Conservation (phyloP, 2,888 invertebrate genomes). For the Drosophila paramelanica region DNA sequence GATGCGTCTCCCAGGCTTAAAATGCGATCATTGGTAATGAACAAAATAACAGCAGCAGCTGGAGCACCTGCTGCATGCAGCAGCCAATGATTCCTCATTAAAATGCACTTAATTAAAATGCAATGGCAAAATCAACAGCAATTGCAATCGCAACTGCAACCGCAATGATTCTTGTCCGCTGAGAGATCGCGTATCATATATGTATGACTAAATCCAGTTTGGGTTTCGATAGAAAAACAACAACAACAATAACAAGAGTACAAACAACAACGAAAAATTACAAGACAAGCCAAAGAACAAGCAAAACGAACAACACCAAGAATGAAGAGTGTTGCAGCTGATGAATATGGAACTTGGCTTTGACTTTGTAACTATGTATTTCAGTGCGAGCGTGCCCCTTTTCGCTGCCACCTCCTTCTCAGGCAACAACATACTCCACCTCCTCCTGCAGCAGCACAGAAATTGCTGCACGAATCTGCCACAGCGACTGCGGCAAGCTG, state of each 20-base stretch:
- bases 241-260: conserved; percentile 47
- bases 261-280: conserved; percentile 71
- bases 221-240: conserved; percentile 78
- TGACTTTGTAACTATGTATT: conserved; percentile 78
- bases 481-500: conserved; percentile 40
- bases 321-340: conserved; percentile 81
- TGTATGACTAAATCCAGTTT: conserved; percentile 75
- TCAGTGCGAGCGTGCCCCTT: conserved; percentile 55
- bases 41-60: conserved; percentile 34
- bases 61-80: background rate
- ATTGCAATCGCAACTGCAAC: conserved; percentile 46
- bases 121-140: conserved; percentile 74
- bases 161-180: conserved; percentile 38
- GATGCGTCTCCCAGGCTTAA: conserved; percentile 64
- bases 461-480: conserved; percentile 79
- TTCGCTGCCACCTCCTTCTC: conserved; percentile 4
- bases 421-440: background rate
- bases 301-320: conserved; percentile 69
- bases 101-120: conserved; percentile 80
- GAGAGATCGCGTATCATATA: conserved; percentile 60
- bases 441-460: conserved; percentile 46
- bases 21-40: conserved; percentile 63
- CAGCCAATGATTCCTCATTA: conserved; percentile 70
- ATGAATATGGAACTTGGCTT: conserved; percentile 84
- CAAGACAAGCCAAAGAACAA: conserved; percentile 72